These are phyloP conservation scores for Synergus laeviventris DNA, from an alignment of 2,888 invertebrate species.

Conservation along the genomic window DNA sequence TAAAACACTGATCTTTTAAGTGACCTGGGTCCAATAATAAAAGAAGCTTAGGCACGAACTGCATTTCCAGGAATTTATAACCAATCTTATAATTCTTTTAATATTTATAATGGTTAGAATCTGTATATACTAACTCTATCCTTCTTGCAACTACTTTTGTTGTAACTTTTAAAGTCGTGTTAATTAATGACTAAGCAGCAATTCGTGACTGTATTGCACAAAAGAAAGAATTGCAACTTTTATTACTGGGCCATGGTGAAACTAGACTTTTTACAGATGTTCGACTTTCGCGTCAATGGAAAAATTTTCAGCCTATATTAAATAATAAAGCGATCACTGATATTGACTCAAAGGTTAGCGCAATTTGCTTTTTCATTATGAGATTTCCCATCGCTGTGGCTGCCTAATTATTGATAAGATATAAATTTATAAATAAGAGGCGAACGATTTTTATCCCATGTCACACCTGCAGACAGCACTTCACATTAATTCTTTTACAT, in stretches of 20 bases:
- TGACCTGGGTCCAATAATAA: conserved; percentile 72
- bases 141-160: not conserved
- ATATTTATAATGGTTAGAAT: conserved; percentile 45
- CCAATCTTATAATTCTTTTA: conserved; percentile 28
- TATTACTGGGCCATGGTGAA: conserved; percentile 69
- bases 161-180: not conserved
- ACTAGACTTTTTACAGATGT: conserved; percentile 58
- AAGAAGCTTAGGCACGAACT: conserved; percentile 59
- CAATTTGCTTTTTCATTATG: conserved; percentile 43
- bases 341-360: conserved; percentile 55
- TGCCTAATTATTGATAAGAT: conserved; percentile 52
- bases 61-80: conserved; percentile 16
- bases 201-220: conserved; percentile 43
- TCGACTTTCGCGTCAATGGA: conserved; percentile 46
- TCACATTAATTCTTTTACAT: not conserved
- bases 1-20: conserved; percentile 71
- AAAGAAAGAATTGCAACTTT: conserved; percentile 58
- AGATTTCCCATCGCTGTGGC: conserved; percentile 39
- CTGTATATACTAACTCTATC: conserved; percentile 31
- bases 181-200: not conserved
- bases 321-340: conserved; percentile 44
- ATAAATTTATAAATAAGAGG: conserved; percentile 53
- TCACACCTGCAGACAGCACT: conserved; percentile 50
- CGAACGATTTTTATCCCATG: conserved; percentile 47
- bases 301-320: conserved; percentile 42